Evolutionary conservation across 2,888 invertebrate species (phyloP), one percentile per base, ranked within the genome.

Genomic region (Caenorhabditis sp.): DNA sequence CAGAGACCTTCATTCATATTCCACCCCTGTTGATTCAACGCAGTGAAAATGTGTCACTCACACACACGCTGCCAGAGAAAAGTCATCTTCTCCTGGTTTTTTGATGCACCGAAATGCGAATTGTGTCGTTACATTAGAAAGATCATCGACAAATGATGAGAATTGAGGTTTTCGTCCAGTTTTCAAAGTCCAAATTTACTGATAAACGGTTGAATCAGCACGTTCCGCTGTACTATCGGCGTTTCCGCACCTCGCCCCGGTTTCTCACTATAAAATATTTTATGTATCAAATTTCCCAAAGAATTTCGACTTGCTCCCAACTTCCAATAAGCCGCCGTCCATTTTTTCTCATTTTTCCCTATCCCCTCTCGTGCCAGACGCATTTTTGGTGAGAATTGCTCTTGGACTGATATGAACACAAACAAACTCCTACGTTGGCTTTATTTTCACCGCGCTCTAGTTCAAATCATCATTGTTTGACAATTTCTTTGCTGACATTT

Each of bases 61-160:
- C 13, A 24, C 24, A 35, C 17, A 30, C 13, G 13, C 9, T 35
- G 13, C 5, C 11, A 35, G 4, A 2, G 35, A 35, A 13, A 13
- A 8, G 9, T 15, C 30, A 17, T n/a, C 32, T 15, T 59, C 27
- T 46, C n/a, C 32, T 24, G 6, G 15, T 17, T 15, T 32, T 35
- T 48, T 11, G 11, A 43, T 61, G 26, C 37, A 55, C 24, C 26
- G 26, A 7, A 17, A 22, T 24, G 27, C 3, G 22, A 45, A 53
- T 39, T 27, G 27, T 39, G 43, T 32, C 13, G 17, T 52, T 20
- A 63, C 39, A 59, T 45, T n/a, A 65, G 58, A 41, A 63, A 70
- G 76, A 63, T 65, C 76, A 55, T 56, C 24, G 70, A 76, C 76
- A 76, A 76, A 52, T 32, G 70, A 59, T 58, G 53, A 68, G 11